Evolutionary conservation across 2,797 vertebrate species (phyloP), one percentile per base, ranked within the genome.

Genomic region (Hypotaenidia okinawae): DNA sequence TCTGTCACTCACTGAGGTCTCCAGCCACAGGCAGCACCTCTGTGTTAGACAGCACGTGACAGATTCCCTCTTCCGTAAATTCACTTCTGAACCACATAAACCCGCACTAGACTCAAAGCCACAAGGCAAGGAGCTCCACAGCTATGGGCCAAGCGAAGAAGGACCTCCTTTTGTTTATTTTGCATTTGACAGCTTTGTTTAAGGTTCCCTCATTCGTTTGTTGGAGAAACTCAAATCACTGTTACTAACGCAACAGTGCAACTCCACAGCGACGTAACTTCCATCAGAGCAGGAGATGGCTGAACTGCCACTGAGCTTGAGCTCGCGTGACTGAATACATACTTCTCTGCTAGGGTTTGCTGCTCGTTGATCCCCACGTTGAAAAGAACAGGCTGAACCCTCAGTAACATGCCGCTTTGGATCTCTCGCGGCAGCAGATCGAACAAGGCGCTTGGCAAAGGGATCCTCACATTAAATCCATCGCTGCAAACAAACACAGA

Each of bases 361-460:
- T 99, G 99, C 88, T 99, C 99, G 11, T 99, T 99, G 98, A 99
- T 99, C 69, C 99, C 99, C 93, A 99, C 98, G 0, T 99, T 99
- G 98, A 99, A 99, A 61, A 99, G 97, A 59, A 99, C 98, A 0
- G 99, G 99, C 96, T 99, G 99, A 87, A 99, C 99, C 15, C 99
- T 98, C 94, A 99, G 98, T 76, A 99, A 98, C 99, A 99, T 99
- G 89, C 99, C 99, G 2, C 99, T 99, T 96, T 99, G 99, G 95
- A 99, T 99, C 98, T 99, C 99, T 35, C 99, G 98, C 0, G 99
- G 99, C 96, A 99, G 92, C 32, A 98, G 97, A 91, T 99, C 99
- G 33, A 99, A 99, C 97, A 99, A 98, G 21, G 97, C 97, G 57
- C 98, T 98, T 2, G 99, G 99, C 97, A 99, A 97, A 10, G 99